A percentile compares a stretch with the other conserved stretches of the same genome.
phyloP scores from a whole-genome alignment of 2,888 invertebrate species.

The Mythimna albipuncta region DNA sequence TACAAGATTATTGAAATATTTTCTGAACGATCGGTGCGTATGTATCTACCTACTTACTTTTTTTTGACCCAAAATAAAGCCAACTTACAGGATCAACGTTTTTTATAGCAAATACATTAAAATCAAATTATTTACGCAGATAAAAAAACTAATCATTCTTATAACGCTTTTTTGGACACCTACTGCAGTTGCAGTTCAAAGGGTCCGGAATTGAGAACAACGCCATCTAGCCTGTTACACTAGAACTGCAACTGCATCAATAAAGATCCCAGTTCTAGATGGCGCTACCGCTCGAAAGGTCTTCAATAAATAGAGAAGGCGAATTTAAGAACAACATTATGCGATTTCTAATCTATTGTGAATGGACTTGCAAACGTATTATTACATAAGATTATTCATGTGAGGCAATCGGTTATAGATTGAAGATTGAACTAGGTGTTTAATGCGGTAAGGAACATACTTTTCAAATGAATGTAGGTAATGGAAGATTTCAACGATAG shows the following conservation, averaged over 20 bases:
- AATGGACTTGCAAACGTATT: slow-evolving; percentile 36
- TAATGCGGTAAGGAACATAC: slow-evolving; percentile 6
- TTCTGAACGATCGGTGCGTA: not conserved
- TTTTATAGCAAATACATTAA: too few relatives aligned
- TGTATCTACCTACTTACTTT: not conserved
- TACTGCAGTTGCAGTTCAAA: not conserved
- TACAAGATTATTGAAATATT: slow-evolving; percentile 11
- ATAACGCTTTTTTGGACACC: not conserved
- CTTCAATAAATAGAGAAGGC: slow-evolving; percentile 41
- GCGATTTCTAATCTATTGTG: slow-evolving; percentile 64
- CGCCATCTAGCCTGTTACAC: slow-evolving; percentile 51
- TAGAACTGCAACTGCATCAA: slow-evolving; percentile 6
- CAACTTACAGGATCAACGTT: too few relatives aligned
- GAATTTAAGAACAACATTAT: slow-evolving; percentile 52
- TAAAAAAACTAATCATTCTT: too few relatives aligned
- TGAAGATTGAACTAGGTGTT: slow-evolving; percentile 31
- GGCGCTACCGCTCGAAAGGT: slow-evolving; percentile 42
- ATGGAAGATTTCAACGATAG: slow-evolving; percentile 25
- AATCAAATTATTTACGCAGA: too few relatives aligned
- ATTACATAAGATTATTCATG: slow-evolving; percentile 52
- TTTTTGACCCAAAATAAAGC: not conserved
- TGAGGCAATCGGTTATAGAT: slow-evolving; percentile 45
- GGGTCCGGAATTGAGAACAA: slow-evolving; percentile 28
- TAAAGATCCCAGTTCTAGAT: slow-evolving; percentile 32
- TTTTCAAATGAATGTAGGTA: slow-evolving; percentile 22